Base-by-base conservation (phyloP, 2,113 vertebrate species). In the Eudyptes chrysolophus region DNA sequence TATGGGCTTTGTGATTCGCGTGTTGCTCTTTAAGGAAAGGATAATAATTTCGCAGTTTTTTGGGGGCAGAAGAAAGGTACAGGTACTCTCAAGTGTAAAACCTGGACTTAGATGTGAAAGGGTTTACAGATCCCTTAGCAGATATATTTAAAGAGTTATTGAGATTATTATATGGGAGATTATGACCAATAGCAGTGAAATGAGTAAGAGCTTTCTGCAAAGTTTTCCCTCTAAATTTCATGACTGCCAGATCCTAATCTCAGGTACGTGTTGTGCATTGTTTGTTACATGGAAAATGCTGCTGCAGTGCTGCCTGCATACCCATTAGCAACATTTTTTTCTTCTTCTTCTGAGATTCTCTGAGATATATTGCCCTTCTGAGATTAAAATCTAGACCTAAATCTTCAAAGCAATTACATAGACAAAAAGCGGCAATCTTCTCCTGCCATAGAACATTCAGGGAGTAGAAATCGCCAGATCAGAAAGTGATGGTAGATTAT, bases 311-410 rank as follows among this genome's bases (percentile, higher is more conserved):
- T 68, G 26, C 74, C 80, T 57, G 62, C 36, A 32, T 55, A 24
- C 24, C 70, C 84, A 89, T 80, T 52, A 89, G 20, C 81, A 86
- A 60, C 64, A 9, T 36, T 38, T 32, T 44, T 22, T 16, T 12
- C 52, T 46, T 4, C 52, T 69, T 20, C 61, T 76, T 60, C 72
- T 25, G 51, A 68, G 85, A 49, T 93, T 81, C 84, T 29, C 79
- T 3, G 11, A 51, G 84, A 92, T 79, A 36, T 15, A 92, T 55
- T 4, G 8, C 44, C 77, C 81, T 75, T 48, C 75, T 21, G 81
- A 92, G 92, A 94, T 94, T 81, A 88, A 96, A 96, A 96, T 97
- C 91, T 70, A 29, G 55, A 54, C 61, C 61, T 91, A 75, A 95
- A 92, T 92, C 94, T 87, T 71, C 95, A 9, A 57, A 91, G 89